Evolutionary conservation across 1,140 invertebrate species (phyloP), one percentile per base, ranked within the genome.

Genomic region (Mesaphorura yosii): DNA sequence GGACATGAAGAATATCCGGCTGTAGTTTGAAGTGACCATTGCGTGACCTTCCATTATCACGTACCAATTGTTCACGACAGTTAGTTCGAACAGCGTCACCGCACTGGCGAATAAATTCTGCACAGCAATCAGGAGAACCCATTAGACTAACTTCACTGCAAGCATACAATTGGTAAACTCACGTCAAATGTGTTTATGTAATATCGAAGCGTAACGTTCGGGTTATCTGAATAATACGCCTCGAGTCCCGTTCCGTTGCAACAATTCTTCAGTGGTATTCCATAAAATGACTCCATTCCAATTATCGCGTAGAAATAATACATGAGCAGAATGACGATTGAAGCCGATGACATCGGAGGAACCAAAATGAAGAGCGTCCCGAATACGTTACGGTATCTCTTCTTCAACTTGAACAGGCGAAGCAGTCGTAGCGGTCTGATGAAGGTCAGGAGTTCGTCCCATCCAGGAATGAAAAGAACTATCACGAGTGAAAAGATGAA

Each of bases 271-370:
- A 91, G 75, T 64, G 86, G 77, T 91, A 68, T 89, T 90, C 63
- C 89, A 76, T 56, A 90, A 78, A 14, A 90, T 70, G 75, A 90
- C 85, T 91, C 88, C 86, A 91, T 91, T 51, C 86, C 88, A 65
- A 93, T 79, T 52, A 93, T 87, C 3, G 86, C 85, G 72, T 88
- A 91, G 70, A 88, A 88, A 67, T 90, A 93, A 68, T 90, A 91
- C 63, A 90, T 76, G 56, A 91, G 78, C 10, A 90, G 71, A 75
- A 91, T 86, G 73, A 67, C 53, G 85, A 70, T 17, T 83, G 84
- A 3, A 81, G 78, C 20, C 89, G 70, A 59, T 1, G 55, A 55
- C 60, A 62, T 62, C 1, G 60, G 60, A 5, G 60, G 60, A 15
- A 59, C 31, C 19, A 62, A 40, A 54, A 92, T 80, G 34, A 90